Evolutionary conservation across 2,888 invertebrate genomes (phyloP), one percentile per base, ranked within the genome.

Genomic region (Dolichomitus sp.): DNA sequence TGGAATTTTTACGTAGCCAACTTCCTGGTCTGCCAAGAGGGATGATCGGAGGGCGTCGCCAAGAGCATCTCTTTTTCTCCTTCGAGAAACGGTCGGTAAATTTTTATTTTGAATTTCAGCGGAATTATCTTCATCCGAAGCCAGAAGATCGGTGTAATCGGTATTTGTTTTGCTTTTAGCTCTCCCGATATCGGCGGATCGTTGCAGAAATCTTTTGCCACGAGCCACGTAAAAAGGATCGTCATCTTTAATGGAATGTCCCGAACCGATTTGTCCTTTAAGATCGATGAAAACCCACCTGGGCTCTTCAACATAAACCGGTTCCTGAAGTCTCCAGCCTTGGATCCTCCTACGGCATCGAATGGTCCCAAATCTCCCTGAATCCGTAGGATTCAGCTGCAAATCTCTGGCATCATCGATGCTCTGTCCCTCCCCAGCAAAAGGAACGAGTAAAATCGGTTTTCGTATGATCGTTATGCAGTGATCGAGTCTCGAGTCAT

Each of bases 141-240:
- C n/a, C 33, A 11, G 11, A 14, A 14, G n/a, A 59, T 59, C 59
- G 59, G 40, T 5, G 30, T 7, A 27, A 23, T 61, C 57, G 27
- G 17, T 12, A 14, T 52, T 63, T 23, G 48, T 48, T 14, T n/a
- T 54, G 4, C 1, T n/a, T 30, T 9, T 50, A 54, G 9, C 11
- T 63, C 17, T 0, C 19, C 9, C 6, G n/a, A 30, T 33, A 48
- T 48, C 11, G 7, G 12, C 23, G 42, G 9, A 30, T 17, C 27
- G 9, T 45, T 14, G 4, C 23, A 11, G 12, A 5, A 59, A 79
- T 80, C 83, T 84, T 61, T 88, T 90, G 0, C 91, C 91, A 4
- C 91, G 84, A 4, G 89, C 85, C 1, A 90, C 81, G 68, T 90
- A 88, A 68, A 90, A 91, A 9, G 91, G 89, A 70, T 91, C 91